A percentile compares a stretch with the other conserved stretches of the same genome.
phyloP scores from a whole-genome alignment of 2,797 vertebrate genomes.

The Bryconaethiops microstoma region DNA sequence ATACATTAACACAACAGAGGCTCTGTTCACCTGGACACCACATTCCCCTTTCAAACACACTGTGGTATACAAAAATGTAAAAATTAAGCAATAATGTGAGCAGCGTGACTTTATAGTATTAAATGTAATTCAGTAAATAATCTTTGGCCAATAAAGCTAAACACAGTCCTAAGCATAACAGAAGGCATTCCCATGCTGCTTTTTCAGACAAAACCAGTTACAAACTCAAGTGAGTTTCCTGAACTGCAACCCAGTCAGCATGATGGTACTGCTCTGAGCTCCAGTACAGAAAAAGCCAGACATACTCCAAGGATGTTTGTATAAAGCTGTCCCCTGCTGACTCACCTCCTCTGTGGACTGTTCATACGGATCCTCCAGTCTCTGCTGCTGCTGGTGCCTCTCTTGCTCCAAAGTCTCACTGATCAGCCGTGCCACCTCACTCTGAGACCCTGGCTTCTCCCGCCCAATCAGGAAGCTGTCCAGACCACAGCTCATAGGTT shows the following conservation, averaged over 20 bases:
- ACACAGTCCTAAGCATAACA: background rate
- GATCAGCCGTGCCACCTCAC: conserved; percentile 90
- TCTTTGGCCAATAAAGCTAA: background rate
- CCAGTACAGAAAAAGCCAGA: background rate
- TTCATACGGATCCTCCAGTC: no score
- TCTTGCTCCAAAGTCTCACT: conserved; percentile 91
- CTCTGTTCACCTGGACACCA: conserved; percentile 10
- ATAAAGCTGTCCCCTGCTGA: background rate
- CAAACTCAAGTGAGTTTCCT: background rate
- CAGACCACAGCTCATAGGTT: background rate
- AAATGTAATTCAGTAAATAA: background rate
- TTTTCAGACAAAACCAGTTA: background rate
- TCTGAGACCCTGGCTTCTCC: conserved; percentile 88
- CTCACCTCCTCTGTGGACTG: no score
- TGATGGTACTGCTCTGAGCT: background rate
- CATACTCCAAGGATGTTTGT: background rate
- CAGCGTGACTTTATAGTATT: background rate
- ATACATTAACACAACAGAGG: conserved; percentile 24
- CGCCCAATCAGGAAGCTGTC: conserved; percentile 91
- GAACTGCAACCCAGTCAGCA: background rate
- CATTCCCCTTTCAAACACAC: conserved; percentile 33
- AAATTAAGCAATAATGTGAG: background rate
- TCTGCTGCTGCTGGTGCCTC: conserved; percentile 54
- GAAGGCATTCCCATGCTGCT: background rate
- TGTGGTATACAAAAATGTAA: conserved; percentile 27